Base-by-base conservation (phyloP, 2,888 invertebrate genomes). In the Saturnia pavonia region DNA sequence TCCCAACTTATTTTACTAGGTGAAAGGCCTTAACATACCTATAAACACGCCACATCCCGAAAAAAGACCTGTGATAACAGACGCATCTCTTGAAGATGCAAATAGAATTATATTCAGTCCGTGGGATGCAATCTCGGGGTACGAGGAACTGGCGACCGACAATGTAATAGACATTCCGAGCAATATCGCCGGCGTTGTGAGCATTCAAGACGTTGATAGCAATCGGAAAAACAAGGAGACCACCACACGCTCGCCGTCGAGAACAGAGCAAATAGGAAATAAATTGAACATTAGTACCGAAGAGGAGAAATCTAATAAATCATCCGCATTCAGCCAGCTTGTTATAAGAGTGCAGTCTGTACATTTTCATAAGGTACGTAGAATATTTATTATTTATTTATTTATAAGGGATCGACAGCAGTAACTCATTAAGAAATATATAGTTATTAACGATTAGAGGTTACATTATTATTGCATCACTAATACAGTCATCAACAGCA, bases 51-150 rank as follows among this genome's bases (percentile, higher is more conserved):
- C 86, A 72, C 86, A 87, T 81, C 79, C 81, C 74, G 84, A 83
- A 77, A 86, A 85, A 79, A 89, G 89, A 82, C 88, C 91, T 82
- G 86, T 87, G 84, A 88, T 90, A 86, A 87, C 87, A 74, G 92
- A 93, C 83, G 83, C 91, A 74, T 93, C 92, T 71, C 88, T 94
- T 73, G 94, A 94, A 85, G 92, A 94, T 84, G 94, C 92, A 82
- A 94, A 94, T 87, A 91, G 92, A 89, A 94, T 94, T 85, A 94
- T 94, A 90, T 94, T 94, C 86, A 94, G 93, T 85, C 94, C 94
- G 69, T 94, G 94, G 94, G 93, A 94, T 75, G 84, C 94, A 82
- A 88, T 93, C 82, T 89, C 92, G 71, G 90, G 91, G 57, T 92
- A 86, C 85, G 94, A 92, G 75, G 92, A 92, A 72, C 80, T 89